Evolutionary conservation across 1,140 invertebrate species (phyloP).

Genomic region (Heliconius congener): DNA sequence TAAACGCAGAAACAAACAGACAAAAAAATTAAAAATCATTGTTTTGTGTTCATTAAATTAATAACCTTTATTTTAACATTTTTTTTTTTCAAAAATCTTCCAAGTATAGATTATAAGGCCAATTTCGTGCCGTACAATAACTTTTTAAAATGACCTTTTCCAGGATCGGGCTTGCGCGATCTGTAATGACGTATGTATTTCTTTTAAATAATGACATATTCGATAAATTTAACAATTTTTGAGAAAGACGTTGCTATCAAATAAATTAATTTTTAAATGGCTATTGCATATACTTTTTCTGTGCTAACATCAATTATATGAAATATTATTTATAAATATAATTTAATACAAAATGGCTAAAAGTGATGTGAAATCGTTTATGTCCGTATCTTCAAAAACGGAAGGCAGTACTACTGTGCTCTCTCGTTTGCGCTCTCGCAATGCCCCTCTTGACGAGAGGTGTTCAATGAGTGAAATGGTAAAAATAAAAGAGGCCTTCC

Average conservation of each 20-base stretch:
- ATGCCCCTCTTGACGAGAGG: slow-evolving; percentile 65
- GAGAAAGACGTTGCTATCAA: neutral
- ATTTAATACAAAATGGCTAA: slow-evolving; percentile 51
- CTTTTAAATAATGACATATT: neutral
- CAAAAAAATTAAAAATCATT: too few species aligned
- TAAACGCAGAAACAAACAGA: too few species aligned
- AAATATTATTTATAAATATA: neutral
- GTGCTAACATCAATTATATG: neutral
- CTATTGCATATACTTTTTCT: neutral
- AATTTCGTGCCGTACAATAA: too few species aligned
- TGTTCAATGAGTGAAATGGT: slow-evolving; percentile 68
- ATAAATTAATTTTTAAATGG: neutral
- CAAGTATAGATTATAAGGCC: too few species aligned
- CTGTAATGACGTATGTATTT: neutral
- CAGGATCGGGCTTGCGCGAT: too few species aligned
- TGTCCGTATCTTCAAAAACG: slow-evolving; percentile 59
- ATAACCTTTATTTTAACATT: too few species aligned
- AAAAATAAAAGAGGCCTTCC: slow-evolving; percentile 66
- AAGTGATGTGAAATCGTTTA: slow-evolving; percentile 59
- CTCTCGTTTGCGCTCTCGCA: slow-evolving; percentile 51
- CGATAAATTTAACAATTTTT: neutral
- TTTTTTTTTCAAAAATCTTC: too few species aligned
- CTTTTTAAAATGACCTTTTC: too few species aligned
- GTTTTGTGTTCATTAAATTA: too few species aligned
- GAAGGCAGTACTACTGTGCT: slow-evolving; percentile 52